A percentile compares a stretch with the other conserved stretches of the same genome.
Evolutionary conservation across 1,140 invertebrate genomes (phyloP).

Genomic region (Camponotus pennsylvanicus): DNA sequence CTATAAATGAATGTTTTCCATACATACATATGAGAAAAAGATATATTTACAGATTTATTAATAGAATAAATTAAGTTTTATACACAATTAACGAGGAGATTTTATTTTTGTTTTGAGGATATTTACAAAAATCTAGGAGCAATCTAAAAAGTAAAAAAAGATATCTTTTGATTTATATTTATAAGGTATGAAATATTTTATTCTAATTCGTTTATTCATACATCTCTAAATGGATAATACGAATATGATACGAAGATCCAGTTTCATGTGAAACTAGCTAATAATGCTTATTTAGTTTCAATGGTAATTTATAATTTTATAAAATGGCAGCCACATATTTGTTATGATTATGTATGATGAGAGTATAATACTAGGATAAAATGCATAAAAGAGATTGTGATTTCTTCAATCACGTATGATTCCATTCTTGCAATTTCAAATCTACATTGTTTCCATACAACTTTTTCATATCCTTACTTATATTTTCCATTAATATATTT

Average conservation of each 20-base stretch:
- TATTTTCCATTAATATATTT: slow-evolving; percentile 14
- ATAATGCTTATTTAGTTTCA: slow-evolving; percentile 3
- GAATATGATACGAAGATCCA: slow-evolving; percentile 38
- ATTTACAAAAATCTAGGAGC: slow-evolving; percentile 11
- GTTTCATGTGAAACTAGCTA: neutral
- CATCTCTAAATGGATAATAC: slow-evolving; percentile 39
- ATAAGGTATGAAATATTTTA: slow-evolving; percentile 57
- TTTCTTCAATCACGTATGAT: slow-evolving; percentile 9
- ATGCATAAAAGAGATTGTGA: neutral
- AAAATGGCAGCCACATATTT: slow-evolving; percentile 62
- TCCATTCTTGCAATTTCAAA: slow-evolving; percentile 5
- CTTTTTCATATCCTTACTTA: neutral
- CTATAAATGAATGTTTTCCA: too few relatives aligned
- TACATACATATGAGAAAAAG: neutral
- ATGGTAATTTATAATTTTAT: slow-evolving; percentile 55
- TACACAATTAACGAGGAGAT: neutral
- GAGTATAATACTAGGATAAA: slow-evolving; percentile 27
- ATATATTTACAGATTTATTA: neutral
- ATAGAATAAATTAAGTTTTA: neutral
- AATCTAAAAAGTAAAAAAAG: slow-evolving; percentile 36
- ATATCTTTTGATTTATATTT: neutral
- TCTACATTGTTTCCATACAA: slow-evolving; percentile 23
- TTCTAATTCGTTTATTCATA: slow-evolving; percentile 44
- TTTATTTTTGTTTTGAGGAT: slow-evolving; percentile 13
- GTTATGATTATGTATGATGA: slow-evolving; percentile 40